Evolutionary conservation across 2,888 invertebrate species (phyloP), one percentile per base, ranked within the genome.

Genomic region (Hypomecis punctinalis): DNA sequence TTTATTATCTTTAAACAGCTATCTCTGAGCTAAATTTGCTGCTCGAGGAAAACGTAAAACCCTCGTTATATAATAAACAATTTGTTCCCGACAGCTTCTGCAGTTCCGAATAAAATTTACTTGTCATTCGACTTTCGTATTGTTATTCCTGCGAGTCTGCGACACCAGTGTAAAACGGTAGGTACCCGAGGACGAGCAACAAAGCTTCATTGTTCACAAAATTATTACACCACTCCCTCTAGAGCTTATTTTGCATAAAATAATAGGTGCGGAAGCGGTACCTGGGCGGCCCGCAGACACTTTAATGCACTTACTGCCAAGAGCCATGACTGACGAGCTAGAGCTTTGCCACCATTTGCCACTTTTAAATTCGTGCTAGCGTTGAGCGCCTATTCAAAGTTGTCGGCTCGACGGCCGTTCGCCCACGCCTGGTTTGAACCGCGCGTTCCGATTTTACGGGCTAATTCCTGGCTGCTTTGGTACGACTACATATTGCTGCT

Each of bases 171-270:
- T 66, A 68, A 69, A 72, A 75, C 63, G 73, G 69, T 68, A 76
- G 73, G 69, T 68, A 76, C 73, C 76, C 69, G 73, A 75, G 68
- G 72, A 74, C 70, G 74, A 76, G 77, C 76, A 79, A 78, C 83
- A 80, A 81, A 82, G 81, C 77, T 73, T 83, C 78, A 83, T 89
- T 88, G 86, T 86, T 84, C 78, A 77, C 74, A 77, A 81, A 88
- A 86, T 84, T 88, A 86, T 85, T 79, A 82, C 82, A 82, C 76
- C 78, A 79, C 81, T 80, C 72, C 65, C 74, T 76, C 75, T 77
- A 74, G 72, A 76, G 84, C 76, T 84, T 84, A 82, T 83, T 90
- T 86, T 86, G 83, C 88, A 88, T 89, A 88, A 86, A 88, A 86
- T 88, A 89, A 88, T 86, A 81, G 81, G 63, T 69, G 63, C 76